Percentiles rank a stretch among this genome's conserved stretches.
Evolutionary conservation across 2,888 invertebrate species (phyloP).

Genomic region (Carpatolechia fugitivella): DNA sequence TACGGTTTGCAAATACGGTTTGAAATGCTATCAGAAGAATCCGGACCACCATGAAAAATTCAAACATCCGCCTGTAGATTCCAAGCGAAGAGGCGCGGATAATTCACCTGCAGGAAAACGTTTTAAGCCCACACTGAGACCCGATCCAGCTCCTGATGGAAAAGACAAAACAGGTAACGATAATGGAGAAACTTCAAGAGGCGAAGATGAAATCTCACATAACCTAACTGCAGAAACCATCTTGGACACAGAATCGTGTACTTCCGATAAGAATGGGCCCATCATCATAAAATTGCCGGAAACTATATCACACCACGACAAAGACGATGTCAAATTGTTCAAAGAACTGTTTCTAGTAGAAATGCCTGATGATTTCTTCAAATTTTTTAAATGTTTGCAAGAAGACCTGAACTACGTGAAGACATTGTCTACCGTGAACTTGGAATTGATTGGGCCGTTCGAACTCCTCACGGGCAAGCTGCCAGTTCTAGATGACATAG

Average conservation of each 20-base stretch:
- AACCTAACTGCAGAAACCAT: not conserved
- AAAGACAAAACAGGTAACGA: not conserved
- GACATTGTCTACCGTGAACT: slow-evolving; percentile 82
- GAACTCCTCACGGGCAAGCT: slow-evolving; percentile 87
- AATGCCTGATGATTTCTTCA: slow-evolving; percentile 94
- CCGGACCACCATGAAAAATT: slow-evolving; percentile 84
- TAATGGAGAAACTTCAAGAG: not conserved
- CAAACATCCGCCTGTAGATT: slow-evolving; percentile 83
- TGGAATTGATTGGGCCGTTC: slow-evolving; percentile 91
- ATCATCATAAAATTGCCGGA: slow-evolving; percentile 35
- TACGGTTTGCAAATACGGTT: slow-evolving; percentile 86
- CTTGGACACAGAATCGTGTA: not conserved
- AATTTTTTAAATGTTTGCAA: slow-evolving; percentile 89
- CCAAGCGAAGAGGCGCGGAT: slow-evolving; percentile 34
- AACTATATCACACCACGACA: slow-evolving; percentile 56
- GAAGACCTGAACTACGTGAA: slow-evolving; percentile 73
- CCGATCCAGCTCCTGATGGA: not conserved
- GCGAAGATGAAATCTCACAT: not conserved
- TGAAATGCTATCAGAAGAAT: slow-evolving; percentile 90
- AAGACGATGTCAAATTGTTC: slow-evolving; percentile 78
- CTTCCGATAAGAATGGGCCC: not conserved
- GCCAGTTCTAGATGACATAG: slow-evolving; percentile 72
- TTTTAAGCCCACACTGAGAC: slow-evolving; percentile 30
- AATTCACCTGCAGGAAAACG: slow-evolving; percentile 33
- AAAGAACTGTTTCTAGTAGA: slow-evolving; percentile 87